Base-by-base conservation (phyloP, 2,888 invertebrate species). In the Chrysomela aeneicollis region DNA sequence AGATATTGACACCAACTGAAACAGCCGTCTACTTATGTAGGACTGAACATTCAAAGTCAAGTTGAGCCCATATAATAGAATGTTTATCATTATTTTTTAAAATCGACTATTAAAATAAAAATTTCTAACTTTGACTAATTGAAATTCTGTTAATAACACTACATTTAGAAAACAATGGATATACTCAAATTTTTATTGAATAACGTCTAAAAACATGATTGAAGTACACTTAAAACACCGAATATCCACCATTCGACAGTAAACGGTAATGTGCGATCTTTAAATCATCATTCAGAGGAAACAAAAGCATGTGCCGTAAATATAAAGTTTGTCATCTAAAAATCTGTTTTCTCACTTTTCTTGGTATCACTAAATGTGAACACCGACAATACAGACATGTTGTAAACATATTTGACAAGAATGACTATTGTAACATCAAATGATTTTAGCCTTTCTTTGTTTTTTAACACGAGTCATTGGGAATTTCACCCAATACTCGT, bases 191-290 rank as follows among this genome's bases (percentile, higher is more conserved):
- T 60, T 64, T 64, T 52, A 51, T 35, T 50, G 50, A 64, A 58
- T 62, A 57, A 57, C 54, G 37, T 52, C 64, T 64, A 57, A 64
- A 55, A 64, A 64, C 52, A 61, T 61, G 60, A 42, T 64, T 10
- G 51, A 61, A 64, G 57, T 54, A 54, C 49, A 59, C 54, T 62
- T 59, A 59, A 53, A 55, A 55, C 55, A 55, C 42, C 18, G 30
- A 55, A 42, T 42, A 35, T 42, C 21, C 53, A 35, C 17, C 21
- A 42, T 55, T 37, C 37, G 42, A 55, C 22, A 42, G 22, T 42
- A 19, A 55, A 55, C 32, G 3, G 32, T 32, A 19, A 54, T 12
- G 32, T 42, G 19, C 37, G 18, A 42, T 55, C 42, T 55, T 55
- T 10, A 22, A 32, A 37, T 26, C 2, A 35, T 35, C 35, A 6